Base-by-base conservation (phyloP, 1,140 invertebrate species). In the Metaphire vulgaris region DNA sequence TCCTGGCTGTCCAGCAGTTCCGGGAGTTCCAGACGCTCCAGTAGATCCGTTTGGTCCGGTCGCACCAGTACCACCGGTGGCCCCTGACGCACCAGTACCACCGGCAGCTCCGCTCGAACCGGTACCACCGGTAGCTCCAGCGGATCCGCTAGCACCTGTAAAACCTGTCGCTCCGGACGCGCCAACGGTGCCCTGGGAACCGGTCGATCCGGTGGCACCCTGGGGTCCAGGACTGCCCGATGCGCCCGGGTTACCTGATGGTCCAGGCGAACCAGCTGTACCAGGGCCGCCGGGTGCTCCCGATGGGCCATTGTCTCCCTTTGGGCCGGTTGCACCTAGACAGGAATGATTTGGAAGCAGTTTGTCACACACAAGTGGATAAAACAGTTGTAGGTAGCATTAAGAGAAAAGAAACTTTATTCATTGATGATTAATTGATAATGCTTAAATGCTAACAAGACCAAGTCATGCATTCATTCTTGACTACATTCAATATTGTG, bases 31-130 rank as follows among this genome's bases (percentile, higher is more conserved):
- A 34, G 6, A n/a, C 21, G 34, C 28, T 1, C 71, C 71, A 15
- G 30, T 72, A 33, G 31, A 30, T 1, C 71, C 71, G 2, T 21
- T 21, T 33, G 34, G 34, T 21, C 71, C 71, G 41, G 33, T 73
- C 26, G 41, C 32, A 16, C 72, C 72, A n/a, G 72, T 73, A 28
- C 28, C n/a, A 41, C 72, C 72, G 28, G 33, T 33, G 28, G 29
- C 16, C 28, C 72, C 72, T 41, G 41, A 16, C 31, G 41, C 21
- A 33, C 77, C 77, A 28, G 66, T 16, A 14, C 16, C 34, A n/a
- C 77, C 77, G 67, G 41, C 71, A 32, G 6, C 30, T 75, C 76
- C 76, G 15, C 72, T 56, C 12, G 29, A 16, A 64, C 76, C 76
- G 64, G 65, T 65, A 75, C 16, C 72, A 30, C 76, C 76, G 21